Evolutionary conservation across 2,888 invertebrate genomes (phyloP).

Genomic region (Latrodectus hesperus): DNA sequence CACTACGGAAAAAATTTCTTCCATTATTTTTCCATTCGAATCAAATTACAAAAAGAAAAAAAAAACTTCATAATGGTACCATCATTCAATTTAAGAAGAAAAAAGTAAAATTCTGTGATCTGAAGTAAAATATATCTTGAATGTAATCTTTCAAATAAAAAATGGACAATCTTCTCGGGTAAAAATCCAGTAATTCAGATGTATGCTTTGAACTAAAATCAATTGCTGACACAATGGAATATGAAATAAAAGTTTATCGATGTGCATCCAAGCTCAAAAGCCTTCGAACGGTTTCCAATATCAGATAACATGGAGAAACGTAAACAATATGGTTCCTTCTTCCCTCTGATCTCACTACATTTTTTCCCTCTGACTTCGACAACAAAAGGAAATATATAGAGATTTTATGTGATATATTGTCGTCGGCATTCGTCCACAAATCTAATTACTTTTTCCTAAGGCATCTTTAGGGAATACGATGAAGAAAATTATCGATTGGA

Average conservation of each 20-base stretch:
- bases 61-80: too few species aligned
- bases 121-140: background rate
- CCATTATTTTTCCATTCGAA: too few species aligned
- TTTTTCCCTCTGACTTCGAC: background rate
- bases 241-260: constrained; percentile 56
- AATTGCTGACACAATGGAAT: constrained; percentile 38
- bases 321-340: constrained; percentile 41
- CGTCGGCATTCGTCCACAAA: background rate
- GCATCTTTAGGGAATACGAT: background rate
- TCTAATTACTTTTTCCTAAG: constrained; percentile 3
- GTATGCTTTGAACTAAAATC: constrained; percentile 19
- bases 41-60: too few species aligned
- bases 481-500: background rate
- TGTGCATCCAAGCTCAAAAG: constrained; percentile 40
- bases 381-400: background rate
- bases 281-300: constrained; percentile 56
- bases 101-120: too few species aligned
- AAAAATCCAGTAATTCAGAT: background rate
- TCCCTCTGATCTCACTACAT: background rate
- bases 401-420: background rate
- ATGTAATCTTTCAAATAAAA: background rate
- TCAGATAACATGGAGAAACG: constrained; percentile 22
- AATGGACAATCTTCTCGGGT: background rate
- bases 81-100: too few species aligned
- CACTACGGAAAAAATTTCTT: too few species aligned